Conservation (phyloP, 1,140 invertebrate species). For the Trichogramma pretiosum region DNA sequence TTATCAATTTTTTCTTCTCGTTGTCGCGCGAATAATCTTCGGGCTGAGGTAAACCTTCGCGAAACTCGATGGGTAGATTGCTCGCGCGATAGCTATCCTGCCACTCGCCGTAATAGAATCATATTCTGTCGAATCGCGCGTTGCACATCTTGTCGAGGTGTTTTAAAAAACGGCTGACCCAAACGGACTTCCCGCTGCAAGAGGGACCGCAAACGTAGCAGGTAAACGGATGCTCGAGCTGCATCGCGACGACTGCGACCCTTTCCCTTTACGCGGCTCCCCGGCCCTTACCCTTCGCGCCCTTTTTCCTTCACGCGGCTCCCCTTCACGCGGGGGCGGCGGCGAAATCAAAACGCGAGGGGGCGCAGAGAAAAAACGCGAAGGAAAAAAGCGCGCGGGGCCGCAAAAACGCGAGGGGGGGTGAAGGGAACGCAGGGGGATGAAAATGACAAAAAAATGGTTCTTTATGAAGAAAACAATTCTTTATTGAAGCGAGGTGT, state of each 20-base stretch:
- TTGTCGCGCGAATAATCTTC: constrained; percentile 12
- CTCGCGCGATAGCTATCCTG: not conserved
- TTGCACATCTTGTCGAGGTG: not conserved
- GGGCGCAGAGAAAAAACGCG: too few species aligned
- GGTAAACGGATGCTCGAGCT: not conserved
- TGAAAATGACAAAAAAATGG: too few species aligned
- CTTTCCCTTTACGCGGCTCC: too few species aligned
- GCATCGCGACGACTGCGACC: too few species aligned
- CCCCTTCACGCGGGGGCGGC: too few species aligned
- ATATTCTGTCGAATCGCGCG: not conserved
- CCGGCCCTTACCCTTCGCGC: too few species aligned
- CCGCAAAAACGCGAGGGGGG: not conserved
- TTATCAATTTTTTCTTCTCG: constrained; percentile 14
- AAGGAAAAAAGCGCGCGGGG: too few species aligned
- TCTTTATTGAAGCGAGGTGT: too few species aligned
- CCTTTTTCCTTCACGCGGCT: too few species aligned
- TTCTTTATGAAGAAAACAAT: too few species aligned
- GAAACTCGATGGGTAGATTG: constrained; percentile 15
- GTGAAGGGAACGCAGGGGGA: too few species aligned
- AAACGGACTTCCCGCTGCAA: not conserved
- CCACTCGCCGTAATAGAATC: constrained; percentile 12
- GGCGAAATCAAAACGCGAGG: too few species aligned
- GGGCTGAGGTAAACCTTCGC: constrained; percentile 10
- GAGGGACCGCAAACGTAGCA: not conserved
- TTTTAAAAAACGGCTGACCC: constrained; percentile 2